Base-by-base conservation (phyloP, 2,797 vertebrate genomes). In the Pachyuromys duprasi region DNA sequence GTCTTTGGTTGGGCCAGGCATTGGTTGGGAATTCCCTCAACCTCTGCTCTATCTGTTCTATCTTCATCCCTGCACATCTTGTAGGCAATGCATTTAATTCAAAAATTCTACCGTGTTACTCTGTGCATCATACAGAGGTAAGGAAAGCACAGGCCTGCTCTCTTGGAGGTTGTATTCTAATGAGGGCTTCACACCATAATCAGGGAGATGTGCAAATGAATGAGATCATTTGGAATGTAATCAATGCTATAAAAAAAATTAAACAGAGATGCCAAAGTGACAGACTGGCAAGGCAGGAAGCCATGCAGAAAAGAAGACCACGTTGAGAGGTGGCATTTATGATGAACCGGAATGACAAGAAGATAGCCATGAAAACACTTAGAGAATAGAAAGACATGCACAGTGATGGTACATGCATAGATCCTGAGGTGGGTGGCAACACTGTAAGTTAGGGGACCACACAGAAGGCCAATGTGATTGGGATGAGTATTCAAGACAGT, bases 141-240 rank as follows among this genome's bases (percentile, higher is more conserved):
- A 13, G 26, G 14, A 39, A 57, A 63, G 81, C 75, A 82, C 24
- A 89, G 95, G 76, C 31, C 8, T 86, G 24, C 60, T 93, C 86
- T 86, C 96, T 87, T 78, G 49, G 89, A 92, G 78, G 95, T 84
- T 89, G 55, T 79, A 92, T 92, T 92, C 69, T 92, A 96, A 95
- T 80, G 83, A 92, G 42, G 20, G 79, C 90, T 49, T 93, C 83
- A 89, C 89, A 89, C 70, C 82, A 91, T 45, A 81, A 87, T 95
- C 87, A 88, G 36, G 72, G 93, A 96, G 90, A 89, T 93, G 93
- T 92, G 89, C 65, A 94, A 95, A 96, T 93, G 70, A 93, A 69
- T 45, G 91, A 96, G 82, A 95, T 84, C 70, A 76, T 94, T n/a
- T 89, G 72, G 65, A 94, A 96, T 60, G 80, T 81, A 88, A 94